Evolutionary conservation across 2,888 invertebrate genomes (phyloP).

Genomic region (Acleris emargana): DNA sequence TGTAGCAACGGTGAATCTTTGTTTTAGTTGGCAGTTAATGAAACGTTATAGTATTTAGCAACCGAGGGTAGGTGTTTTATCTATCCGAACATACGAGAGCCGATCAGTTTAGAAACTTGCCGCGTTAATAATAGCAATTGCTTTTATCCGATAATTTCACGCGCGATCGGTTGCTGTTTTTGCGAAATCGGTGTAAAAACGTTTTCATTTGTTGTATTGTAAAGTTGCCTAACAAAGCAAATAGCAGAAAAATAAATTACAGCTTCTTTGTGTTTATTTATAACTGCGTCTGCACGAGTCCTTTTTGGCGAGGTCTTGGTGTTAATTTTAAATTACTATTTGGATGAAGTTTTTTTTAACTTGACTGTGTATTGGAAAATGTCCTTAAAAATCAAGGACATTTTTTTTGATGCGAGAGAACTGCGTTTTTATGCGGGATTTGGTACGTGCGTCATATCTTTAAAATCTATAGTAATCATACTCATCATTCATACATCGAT

Average conservation of each 20-base stretch:
- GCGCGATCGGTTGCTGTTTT: slow-evolving; percentile 38
- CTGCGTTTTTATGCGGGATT: too few relatives aligned
- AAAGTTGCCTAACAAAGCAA: neutral
- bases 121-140: slow-evolving; percentile 34
- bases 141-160: slow-evolving; percentile 44
- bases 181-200: slow-evolving; percentile 23
- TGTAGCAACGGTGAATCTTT: too few relatives aligned
- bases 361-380: neutral
- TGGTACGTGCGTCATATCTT: too few relatives aligned
- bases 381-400: neutral
- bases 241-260: neutral
- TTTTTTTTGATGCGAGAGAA: too few relatives aligned
- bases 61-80: slow-evolving; percentile 16
- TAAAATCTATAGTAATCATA: too few relatives aligned
- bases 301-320: slow-evolving; percentile 4
- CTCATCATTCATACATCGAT: too few relatives aligned
- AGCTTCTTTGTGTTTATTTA: slow-evolving; percentile 21
- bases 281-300: slow-evolving; percentile 1
- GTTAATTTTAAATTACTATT: neutral
- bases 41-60: too few relatives aligned
- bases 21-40: too few relatives aligned
- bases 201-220: slow-evolving; percentile 2
- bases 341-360: too few relatives aligned
- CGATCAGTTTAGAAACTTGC: slow-evolving; percentile 18
- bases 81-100: slow-evolving; percentile 15